Percentiles rank a stretch among this genome's conserved stretches.
Conservation (phyloP, 2,113 vertebrate genomes). For the Chinchilla lanigera region DNA sequence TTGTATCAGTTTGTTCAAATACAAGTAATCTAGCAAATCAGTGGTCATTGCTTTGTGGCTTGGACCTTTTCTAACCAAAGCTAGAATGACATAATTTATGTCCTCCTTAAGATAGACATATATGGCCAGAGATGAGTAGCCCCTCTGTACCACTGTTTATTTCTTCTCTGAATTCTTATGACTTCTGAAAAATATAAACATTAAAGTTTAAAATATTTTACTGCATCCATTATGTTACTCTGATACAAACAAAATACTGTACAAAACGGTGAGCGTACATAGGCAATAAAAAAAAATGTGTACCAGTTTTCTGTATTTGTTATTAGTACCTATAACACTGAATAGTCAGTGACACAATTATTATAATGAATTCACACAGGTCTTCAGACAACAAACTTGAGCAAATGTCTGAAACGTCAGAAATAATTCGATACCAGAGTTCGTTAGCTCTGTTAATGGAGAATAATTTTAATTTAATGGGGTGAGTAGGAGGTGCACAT, state of each 20-base stretch:
- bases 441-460: not conserved
- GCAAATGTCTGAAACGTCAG: not conserved
- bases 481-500: not conserved
- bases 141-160: not conserved
- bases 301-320: not conserved
- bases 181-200: not conserved
- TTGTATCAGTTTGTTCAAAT: not conserved
- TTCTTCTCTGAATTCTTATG: not conserved
- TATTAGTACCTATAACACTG: not conserved
- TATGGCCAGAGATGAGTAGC: not conserved
- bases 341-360: not conserved
- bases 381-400: not conserved
- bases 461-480: not conserved
- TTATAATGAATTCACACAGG: not conserved
- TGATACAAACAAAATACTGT: not conserved
- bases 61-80: not conserved
- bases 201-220: not conserved
- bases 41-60: not conserved
- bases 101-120: not conserved
- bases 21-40: not conserved
- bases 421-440: not conserved
- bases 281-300: not conserved
- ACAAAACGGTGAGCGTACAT: not conserved
- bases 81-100: not conserved
- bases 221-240: not conserved